phyloP scores from a whole-genome alignment of 2,113 vertebrate genomes.

The Sinocyclocheilus rhinocerous region DNA sequence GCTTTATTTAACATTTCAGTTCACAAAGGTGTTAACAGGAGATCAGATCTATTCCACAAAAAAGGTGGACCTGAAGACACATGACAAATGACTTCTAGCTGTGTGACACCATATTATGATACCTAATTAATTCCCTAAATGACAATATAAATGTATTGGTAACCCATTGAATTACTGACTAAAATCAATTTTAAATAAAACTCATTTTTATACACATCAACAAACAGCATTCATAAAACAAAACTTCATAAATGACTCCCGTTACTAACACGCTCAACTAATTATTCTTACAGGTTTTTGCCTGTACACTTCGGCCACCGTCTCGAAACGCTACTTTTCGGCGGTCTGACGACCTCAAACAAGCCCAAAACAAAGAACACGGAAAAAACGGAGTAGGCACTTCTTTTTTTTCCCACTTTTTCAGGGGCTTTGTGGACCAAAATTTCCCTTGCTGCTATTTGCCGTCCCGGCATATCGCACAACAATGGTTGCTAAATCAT shows the following conservation, averaged over 20 bases:
- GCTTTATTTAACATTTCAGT: constrained; percentile 66
- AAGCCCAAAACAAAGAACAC: constrained; percentile 59
- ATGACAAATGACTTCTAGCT: constrained; percentile 50
- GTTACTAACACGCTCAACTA: constrained; percentile 13
- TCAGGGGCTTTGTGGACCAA: not conserved
- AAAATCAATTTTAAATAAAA: constrained; percentile 53
- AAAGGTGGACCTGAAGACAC: constrained; percentile 48
- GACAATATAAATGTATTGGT: constrained; percentile 33
- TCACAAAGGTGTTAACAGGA: constrained; percentile 57
- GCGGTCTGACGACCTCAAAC: constrained; percentile 36
- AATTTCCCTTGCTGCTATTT: not conserved
- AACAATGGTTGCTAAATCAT: constrained; percentile 33
- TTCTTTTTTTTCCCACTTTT: constrained; percentile 65
- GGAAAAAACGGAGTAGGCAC: constrained; percentile 69
- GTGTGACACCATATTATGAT: constrained; percentile 31
- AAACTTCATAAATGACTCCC: constrained; percentile 55
- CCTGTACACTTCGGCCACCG: constrained; percentile 48
- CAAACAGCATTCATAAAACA: constrained; percentile 61
- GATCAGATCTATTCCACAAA: constrained; percentile 43
- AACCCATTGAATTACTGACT: constrained; percentile 40
- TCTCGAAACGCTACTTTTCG: constrained; percentile 31
- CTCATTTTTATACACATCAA: constrained; percentile 51
- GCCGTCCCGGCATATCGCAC: constrained; percentile 27
- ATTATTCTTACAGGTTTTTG: constrained; percentile 49
- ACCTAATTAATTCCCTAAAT: constrained; percentile 48